phyloP scores from a whole-genome alignment of 2,797 vertebrate species.

The Hylomyscus alleni region DNA sequence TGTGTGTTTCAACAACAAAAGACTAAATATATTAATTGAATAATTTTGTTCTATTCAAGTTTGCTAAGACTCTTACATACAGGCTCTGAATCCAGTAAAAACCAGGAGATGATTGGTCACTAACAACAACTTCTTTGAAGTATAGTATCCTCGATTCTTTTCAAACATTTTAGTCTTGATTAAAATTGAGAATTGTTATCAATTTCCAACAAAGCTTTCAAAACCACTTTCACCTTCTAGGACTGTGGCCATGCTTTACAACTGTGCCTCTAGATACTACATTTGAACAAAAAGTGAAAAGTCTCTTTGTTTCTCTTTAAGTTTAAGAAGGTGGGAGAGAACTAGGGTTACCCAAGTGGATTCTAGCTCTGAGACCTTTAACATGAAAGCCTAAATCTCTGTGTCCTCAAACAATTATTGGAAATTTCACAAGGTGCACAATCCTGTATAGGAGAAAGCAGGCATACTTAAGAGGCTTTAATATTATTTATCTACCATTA shows the following conservation, averaged over 20 bases:
- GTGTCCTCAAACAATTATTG: not conserved
- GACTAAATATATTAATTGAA: not conserved
- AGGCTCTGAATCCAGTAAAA: not conserved
- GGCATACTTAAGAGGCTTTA: not conserved
- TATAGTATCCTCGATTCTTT: not conserved
- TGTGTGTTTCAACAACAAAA: not conserved
- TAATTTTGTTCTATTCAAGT: slow-evolving; percentile 12
- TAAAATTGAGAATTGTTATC: not conserved
- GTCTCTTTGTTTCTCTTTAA: not conserved
- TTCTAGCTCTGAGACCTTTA: not conserved
- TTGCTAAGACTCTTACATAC: not conserved
- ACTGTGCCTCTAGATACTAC: not conserved
- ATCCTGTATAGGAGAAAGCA: not conserved
- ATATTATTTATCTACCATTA: not conserved
- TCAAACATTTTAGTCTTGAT: not conserved
- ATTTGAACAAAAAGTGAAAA: not conserved
- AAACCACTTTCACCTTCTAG: not conserved
- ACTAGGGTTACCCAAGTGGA: not conserved
- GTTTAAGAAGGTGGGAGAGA: not conserved
- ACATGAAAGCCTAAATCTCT: not conserved
- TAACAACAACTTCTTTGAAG: not conserved
- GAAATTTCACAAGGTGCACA: not conserved
- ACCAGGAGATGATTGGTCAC: not conserved
- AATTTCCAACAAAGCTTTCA: not conserved
- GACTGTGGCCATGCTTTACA: not conserved